phyloP scores from a whole-genome alignment of 2,888 invertebrate species.

The Tinea trinotella region DNA sequence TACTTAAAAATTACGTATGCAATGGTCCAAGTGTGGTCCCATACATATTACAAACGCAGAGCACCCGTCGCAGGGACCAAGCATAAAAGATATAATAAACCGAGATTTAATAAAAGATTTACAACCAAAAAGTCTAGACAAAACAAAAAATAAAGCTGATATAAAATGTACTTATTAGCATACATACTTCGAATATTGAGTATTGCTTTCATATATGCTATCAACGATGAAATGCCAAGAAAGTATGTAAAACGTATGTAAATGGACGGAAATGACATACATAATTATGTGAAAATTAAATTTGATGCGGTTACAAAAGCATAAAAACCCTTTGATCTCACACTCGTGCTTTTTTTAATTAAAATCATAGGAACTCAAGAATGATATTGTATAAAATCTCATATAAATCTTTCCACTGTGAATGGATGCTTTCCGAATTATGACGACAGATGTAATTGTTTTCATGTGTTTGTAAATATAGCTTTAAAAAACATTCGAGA shows the following conservation, averaged over 20 bases:
- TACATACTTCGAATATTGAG: too few species aligned
- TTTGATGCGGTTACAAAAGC: not conserved
- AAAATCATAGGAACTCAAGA: not conserved
- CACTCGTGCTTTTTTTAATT: not conserved
- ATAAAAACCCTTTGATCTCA: not conserved
- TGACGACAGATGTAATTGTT: slow-evolving; percentile 43
- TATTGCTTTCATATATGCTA: too few species aligned
- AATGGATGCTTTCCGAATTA: slow-evolving; percentile 4
- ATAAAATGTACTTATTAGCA: too few species aligned
- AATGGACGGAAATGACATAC: not conserved
- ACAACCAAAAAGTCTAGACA: not conserved
- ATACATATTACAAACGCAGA: too few species aligned
- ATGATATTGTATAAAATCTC: not conserved
- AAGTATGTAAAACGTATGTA: too few species aligned
- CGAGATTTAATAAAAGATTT: too few species aligned
- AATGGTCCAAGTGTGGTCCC: too few species aligned
- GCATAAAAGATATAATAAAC: too few species aligned
- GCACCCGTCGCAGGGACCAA: too few species aligned
- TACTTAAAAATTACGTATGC: not conserved
- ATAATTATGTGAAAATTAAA: not conserved
- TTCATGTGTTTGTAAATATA: slow-evolving; percentile 45
- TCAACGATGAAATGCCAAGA: too few species aligned
- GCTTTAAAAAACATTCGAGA: slow-evolving; percentile 31
- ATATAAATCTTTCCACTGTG: slow-evolving; percentile 16
- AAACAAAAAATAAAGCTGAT: too few species aligned